phyloP scores from a whole-genome alignment of 2,888 invertebrate species.

The Chirona hameri region DNA sequence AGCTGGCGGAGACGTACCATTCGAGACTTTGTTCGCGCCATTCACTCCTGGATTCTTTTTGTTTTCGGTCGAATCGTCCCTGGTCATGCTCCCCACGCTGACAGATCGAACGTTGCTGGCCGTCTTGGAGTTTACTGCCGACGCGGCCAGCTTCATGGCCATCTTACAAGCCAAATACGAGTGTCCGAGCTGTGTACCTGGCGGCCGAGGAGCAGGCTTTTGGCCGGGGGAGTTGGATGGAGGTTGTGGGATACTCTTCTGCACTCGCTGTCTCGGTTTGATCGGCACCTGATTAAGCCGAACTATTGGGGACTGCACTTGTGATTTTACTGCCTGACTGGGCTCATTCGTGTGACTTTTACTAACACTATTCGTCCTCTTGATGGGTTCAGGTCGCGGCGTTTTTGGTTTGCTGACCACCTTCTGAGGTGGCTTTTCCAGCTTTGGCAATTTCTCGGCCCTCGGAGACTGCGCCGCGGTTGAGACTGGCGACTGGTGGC shows the following conservation, averaged over 20 bases:
- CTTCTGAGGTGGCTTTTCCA: neutral
- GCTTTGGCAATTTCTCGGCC: no score
- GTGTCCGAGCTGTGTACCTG: neutral
- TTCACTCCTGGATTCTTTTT: neutral
- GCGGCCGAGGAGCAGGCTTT: neutral
- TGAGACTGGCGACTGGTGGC: no score
- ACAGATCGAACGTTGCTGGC: neutral
- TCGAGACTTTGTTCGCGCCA: neutral
- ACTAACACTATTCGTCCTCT: neutral
- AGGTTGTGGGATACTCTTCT: neutral
- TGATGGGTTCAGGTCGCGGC: neutral
- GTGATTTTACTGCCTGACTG: neutral
- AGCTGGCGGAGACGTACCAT: neutral
- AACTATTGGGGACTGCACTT: neutral
- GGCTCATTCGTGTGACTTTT: neutral
- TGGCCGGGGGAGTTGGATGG: neutral
- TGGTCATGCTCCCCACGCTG: neutral
- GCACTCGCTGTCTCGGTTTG: neutral
- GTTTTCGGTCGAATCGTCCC: neutral
- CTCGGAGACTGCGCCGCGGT: no score
- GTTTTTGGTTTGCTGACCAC: neutral
- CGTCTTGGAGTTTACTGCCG: neutral
- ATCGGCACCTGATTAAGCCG: neutral
- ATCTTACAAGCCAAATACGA: neutral
- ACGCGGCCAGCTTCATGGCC: neutral